Base-by-base conservation (phyloP, 2,888 invertebrate genomes). In the Dryobota labecula region DNA sequence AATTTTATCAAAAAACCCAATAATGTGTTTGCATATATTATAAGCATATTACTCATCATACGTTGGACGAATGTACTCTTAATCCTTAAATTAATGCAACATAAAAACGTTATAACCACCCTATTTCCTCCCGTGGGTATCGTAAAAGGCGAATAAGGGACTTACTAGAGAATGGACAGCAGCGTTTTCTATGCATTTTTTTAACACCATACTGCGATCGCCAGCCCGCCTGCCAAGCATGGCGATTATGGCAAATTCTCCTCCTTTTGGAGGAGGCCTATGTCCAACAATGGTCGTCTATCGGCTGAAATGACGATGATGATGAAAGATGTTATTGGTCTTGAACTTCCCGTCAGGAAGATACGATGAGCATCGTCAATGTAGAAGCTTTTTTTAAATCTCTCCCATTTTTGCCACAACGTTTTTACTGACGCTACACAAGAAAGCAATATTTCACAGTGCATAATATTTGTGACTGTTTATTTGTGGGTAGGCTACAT, bases 371-470 rank as follows among this genome's bases (percentile, higher is more conserved):
- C 18, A 70, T 54, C 47, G 9, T 43, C 30, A 51, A 78, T n/a
- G 27, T 13, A 58, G 6, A 49, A 54, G 27, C 8, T 30, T 54
- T 61, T 9, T 13, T 15, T 41, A 60, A 61, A 57, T 64, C n/a
- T 49, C 61, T 51, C 45, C 1, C 56, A 33, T 63, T 73, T 66
- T 67, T 67, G 33, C 47, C 70, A 45, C 56, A 56, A 30, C 49
- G 58, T 88, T 89, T 89, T 89, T 82, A 78, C 90, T 83, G 84
- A 90, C 89, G 84, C 85, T 90, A 87, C 90, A 71, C 76, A 81
- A 83, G 47, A 89, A 84, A 87, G 89, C 90, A 87, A 92, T 93
- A 91, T 93, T 91, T 94, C 89, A 92, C 86, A 88, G 87, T 91
- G 89, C 89, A 92, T 90, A 90, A 92, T 91, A 91, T 92, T 88